phyloP scores from a whole-genome alignment of 1,140 invertebrate genomes.

The Drosophila quadrilineata region DNA sequence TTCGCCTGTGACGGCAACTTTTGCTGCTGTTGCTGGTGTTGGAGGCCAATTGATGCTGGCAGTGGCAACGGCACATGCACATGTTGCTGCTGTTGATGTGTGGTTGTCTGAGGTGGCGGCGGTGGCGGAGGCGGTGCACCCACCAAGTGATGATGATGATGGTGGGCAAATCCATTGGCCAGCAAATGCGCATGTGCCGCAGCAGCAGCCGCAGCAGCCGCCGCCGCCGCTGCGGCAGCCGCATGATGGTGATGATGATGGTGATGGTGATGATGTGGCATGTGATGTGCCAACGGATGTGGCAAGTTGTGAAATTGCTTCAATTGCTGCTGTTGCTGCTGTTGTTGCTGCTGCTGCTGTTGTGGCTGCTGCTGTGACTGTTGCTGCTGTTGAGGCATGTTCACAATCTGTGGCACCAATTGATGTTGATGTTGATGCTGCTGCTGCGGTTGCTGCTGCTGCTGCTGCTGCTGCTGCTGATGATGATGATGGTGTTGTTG shows the following conservation, averaged over 20 bases:
- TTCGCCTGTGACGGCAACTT: conserved; percentile 15
- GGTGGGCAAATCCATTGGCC: conserved; percentile 50
- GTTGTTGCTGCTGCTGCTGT: conserved; percentile 17
- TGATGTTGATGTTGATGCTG: conserved; percentile 39
- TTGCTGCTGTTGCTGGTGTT: conserved; percentile 7
- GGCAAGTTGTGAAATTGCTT: conserved; percentile 54
- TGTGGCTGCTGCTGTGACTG: conserved; percentile 13
- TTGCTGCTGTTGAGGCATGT: conserved; percentile 1
- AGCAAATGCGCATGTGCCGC: conserved; percentile 60
- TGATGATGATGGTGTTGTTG: conserved; percentile 60
- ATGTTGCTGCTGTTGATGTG: conserved; percentile 60
- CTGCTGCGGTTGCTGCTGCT: conserved; percentile 14
- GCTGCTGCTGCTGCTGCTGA: conserved; percentile 49
- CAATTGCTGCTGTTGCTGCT: conserved; percentile 22
- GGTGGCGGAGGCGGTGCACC: conserved; percentile 33
- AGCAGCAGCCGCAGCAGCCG: conserved; percentile 40
- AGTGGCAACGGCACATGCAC: conserved; percentile 47
- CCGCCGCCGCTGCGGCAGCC: conserved; percentile 42
- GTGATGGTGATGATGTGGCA: conserved; percentile 52
- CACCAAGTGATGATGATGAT: conserved; percentile 34
- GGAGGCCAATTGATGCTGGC: conserved; percentile 46
- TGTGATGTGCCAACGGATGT: conserved; percentile 54
- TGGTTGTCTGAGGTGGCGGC: conserved; percentile 61
- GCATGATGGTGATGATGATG: conserved; percentile 53
- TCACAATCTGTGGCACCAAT: conserved; percentile 47